phyloP scores from a whole-genome alignment of 2,113 vertebrate species.

The Nannobrachium achirus region DNA sequence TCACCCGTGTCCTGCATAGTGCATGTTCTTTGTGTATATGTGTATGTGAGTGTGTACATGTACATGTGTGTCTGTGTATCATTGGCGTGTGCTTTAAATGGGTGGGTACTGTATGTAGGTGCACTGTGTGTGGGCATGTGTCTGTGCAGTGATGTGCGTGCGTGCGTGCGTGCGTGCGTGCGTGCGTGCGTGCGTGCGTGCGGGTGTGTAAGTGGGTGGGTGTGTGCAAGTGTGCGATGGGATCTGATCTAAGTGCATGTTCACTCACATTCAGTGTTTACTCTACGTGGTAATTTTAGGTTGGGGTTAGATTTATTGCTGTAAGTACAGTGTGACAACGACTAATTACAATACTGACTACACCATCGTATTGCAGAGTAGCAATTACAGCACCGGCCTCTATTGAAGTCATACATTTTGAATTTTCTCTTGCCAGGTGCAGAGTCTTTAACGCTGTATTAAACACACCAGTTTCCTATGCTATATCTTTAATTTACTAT shows the following conservation, averaged over 20 bases:
- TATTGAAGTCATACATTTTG: constrained; percentile 50
- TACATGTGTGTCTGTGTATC: neutral
- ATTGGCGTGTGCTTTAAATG: neutral
- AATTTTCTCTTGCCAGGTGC: constrained; percentile 62
- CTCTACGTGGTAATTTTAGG: constrained; percentile 54
- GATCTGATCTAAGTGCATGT: constrained; percentile 62
- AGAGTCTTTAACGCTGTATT: constrained; percentile 54
- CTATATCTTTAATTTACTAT: constrained; percentile 59
- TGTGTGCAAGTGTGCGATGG: constrained; percentile 24
- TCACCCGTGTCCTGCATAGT: constrained; percentile 27
- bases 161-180: neutral
- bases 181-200: constrained; percentile 11
- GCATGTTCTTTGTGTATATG: constrained; percentile 15
- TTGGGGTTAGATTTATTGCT: constrained; percentile 70
- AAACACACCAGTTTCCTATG: constrained; percentile 46
- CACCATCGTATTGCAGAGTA: constrained; percentile 44
- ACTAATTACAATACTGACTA: constrained; percentile 69
- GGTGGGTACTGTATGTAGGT: neutral
- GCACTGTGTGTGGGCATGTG: constrained; percentile 1
- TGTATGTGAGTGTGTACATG: constrained; percentile 1
- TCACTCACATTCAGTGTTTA: constrained; percentile 66
- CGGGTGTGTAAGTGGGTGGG: constrained; percentile 24
- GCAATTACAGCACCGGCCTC: constrained; percentile 58
- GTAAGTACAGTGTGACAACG: constrained; percentile 72
- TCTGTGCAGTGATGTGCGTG: constrained; percentile 24